Conservation (phyloP, 2,113 vertebrate genomes). For the Eptesicus fuscus region DNA sequence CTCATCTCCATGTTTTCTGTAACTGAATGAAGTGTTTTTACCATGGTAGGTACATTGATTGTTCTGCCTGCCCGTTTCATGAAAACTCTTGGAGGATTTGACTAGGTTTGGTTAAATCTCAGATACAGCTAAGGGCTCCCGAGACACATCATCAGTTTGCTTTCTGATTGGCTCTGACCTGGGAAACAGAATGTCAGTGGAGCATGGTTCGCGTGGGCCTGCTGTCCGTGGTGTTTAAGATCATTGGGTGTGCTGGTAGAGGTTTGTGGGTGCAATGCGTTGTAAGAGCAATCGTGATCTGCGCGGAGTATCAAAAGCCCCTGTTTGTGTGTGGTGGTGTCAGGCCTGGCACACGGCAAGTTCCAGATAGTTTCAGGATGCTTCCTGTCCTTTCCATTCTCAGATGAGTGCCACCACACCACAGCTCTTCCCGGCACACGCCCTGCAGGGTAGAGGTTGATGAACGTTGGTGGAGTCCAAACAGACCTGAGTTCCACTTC, state of each 20-base stretch:
- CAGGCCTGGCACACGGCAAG: neutral
- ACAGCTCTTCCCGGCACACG: constrained; percentile 34
- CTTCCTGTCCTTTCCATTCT: neutral
- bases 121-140: neutral
- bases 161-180: constrained; percentile 10
- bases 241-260: neutral
- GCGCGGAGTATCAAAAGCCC: neutral
- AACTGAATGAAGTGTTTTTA: neutral
- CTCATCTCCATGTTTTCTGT: neutral
- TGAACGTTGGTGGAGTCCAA: constrained; percentile 21
- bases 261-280: neutral
- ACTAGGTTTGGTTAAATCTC: neutral
- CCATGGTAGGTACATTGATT: neutral
- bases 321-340: neutral
- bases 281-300: neutral
- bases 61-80: neutral
- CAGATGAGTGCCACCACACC: neutral
- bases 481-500: constrained; percentile 72
- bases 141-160: neutral
- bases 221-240: neutral
- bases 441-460: constrained; percentile 54
- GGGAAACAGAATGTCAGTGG: neutral
- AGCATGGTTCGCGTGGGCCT: neutral
- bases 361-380: neutral
- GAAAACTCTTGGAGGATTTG: neutral